Evolutionary conservation across 2,888 invertebrate species (phyloP).

Genomic region (Tigriopus californicus): DNA sequence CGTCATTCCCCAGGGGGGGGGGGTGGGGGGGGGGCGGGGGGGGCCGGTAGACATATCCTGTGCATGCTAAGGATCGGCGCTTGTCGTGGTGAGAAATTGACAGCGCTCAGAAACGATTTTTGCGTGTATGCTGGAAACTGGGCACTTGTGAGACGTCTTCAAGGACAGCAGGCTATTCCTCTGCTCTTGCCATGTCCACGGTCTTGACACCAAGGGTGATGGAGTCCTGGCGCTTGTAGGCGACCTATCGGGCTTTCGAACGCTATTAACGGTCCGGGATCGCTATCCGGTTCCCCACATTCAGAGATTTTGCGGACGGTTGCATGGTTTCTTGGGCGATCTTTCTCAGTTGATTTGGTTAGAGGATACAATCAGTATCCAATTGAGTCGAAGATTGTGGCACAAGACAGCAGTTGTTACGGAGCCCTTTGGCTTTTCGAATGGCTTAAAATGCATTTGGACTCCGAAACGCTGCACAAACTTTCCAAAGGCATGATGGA

Average conservation of each 20-base stretch:
- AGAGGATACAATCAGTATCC: conserved; percentile 28
- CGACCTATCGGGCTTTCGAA: conserved; percentile 26
- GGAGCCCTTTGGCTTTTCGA: conserved; percentile 23
- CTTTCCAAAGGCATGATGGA: conserved; percentile 24
- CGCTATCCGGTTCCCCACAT: conserved; percentile 20
- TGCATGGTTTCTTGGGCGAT: conserved; percentile 17
- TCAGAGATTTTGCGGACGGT: conserved; percentile 23
- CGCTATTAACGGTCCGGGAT: conserved; percentile 23
- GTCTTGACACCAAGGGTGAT: background rate
- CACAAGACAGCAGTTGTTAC: conserved; percentile 27
- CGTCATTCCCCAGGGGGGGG: too few relatives aligned
- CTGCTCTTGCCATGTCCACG: too few relatives aligned
- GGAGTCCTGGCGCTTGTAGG: conserved; percentile 26
- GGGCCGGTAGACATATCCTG: too few relatives aligned
- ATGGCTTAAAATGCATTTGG: too few relatives aligned
- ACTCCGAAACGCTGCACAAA: conserved; percentile 25
- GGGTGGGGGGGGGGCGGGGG: too few relatives aligned
- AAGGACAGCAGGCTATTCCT: too few relatives aligned
- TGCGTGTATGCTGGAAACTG: too few relatives aligned
- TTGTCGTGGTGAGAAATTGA: too few relatives aligned
- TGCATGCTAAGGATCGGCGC: too few relatives aligned
- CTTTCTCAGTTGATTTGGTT: conserved; percentile 22
- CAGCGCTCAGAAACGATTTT: too few relatives aligned
- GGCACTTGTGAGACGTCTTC: too few relatives aligned
- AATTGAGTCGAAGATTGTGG: conserved; percentile 24